Base-by-base conservation (phyloP, 2,113 vertebrate genomes). In the Sander vitreus region DNA sequence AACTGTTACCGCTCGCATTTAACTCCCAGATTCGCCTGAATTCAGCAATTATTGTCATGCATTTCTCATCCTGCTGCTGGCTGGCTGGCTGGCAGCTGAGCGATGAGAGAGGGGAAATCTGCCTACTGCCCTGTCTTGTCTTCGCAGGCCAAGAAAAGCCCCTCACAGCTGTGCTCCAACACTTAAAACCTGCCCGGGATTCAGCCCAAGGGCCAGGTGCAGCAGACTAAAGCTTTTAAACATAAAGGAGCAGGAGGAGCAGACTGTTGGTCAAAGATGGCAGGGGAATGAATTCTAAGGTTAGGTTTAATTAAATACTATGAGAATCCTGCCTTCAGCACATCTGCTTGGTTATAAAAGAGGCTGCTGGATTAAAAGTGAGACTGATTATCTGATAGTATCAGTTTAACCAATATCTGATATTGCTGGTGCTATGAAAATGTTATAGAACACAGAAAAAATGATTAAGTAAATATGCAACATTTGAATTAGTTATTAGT, bases 91-190 rank as follows among this genome's bases (percentile, higher is more conserved):
- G 53, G 51, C 48, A 72, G 63, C 6, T 25, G n/a, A 65, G 55
- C 54, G 78, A 76, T 80, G 73, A 85, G 39, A 23, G 2, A 58
- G 43, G 69, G 62, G 36, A 73, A 85, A 83, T 70, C 83, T 78
- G 70, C 64, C 83, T 25, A 45, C 71, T 83, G 73, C 73, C 71
- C 74, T 25, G 62, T 65, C 81, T 76, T 54, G 71, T 81, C 85
- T 69, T 87, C 1, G 1, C 65, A 72, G 78, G 80, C 91, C 82
- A 77, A 88, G 78, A 91, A 91, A 91, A 91, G 71, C 72, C 79
- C 68, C 76, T 76, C 80, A 80, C 85, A 87, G 90, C 83, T 89
- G 83, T 66, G 83, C 80, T 81, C 62, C n/a, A 12, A 73, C 39
- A 76, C 72, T 82, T 76, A 85, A 43, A 78, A 90, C 83, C 72